Evolutionary conservation across 2,888 invertebrate species (phyloP).

Genomic region (Orthosia gracilis): DNA sequence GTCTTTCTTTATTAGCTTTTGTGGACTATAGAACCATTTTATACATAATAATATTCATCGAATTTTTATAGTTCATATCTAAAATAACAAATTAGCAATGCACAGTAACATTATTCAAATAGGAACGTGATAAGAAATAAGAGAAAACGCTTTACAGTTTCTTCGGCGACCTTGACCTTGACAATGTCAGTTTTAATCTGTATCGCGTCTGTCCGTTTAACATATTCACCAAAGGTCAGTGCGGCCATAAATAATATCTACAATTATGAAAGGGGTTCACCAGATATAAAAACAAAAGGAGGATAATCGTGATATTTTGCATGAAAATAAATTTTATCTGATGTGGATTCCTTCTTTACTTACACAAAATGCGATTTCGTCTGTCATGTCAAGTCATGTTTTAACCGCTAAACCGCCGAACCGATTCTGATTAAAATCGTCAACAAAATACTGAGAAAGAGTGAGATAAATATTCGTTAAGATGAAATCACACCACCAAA

Average conservation of each 20-base stretch:
- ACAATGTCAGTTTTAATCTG: conserved; percentile 65
- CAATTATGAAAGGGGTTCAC: conserved; percentile 26
- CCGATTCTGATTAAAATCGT: background rate
- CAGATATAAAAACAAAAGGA: conserved; percentile 23
- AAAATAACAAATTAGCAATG: background rate
- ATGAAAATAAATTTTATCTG: conserved; percentile 11
- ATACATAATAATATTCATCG: background rate
- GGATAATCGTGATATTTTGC: conserved; percentile 20
- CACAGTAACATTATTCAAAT: conserved; percentile 2
- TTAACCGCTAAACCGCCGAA: background rate
- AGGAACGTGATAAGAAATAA: conserved; percentile 33
- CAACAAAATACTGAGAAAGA: background rate
- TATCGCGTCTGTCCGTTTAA: conserved; percentile 68
- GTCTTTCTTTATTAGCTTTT: background rate
- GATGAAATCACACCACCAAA: no score
- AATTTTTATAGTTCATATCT: background rate
- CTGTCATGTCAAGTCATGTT: background rate
- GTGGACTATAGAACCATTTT: background rate
- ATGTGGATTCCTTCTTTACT: background rate
- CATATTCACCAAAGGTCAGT: conserved; percentile 64
- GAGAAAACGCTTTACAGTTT: conserved; percentile 49
- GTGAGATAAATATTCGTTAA: background rate
- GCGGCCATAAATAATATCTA: conserved; percentile 59
- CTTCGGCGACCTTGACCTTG: conserved; percentile 71
- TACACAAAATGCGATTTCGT: background rate